A percentile compares a stretch with the other conserved stretches of the same genome.
phyloP scores from a whole-genome alignment of 2,113 vertebrate genomes.

The Candoia aspera region DNA sequence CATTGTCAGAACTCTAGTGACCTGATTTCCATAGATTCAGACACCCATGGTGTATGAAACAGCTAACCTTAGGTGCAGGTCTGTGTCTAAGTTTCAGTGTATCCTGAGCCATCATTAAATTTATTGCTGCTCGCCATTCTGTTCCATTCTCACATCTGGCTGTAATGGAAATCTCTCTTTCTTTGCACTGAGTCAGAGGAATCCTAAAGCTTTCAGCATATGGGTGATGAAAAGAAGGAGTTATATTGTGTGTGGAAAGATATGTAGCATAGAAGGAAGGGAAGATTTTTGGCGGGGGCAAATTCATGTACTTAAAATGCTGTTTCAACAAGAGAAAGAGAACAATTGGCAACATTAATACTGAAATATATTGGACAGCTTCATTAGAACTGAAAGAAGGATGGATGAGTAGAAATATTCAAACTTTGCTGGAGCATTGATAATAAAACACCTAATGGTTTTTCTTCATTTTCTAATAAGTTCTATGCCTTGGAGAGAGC shows the following conservation, averaged over 20 bases:
- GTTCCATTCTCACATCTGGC: background rate
- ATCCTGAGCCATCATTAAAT: background rate
- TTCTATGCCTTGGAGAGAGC: conserved; percentile 9
- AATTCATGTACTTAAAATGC: background rate
- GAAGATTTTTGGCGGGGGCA: background rate
- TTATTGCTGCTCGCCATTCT: too few species aligned
- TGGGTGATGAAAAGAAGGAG: background rate
- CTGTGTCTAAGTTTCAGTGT: background rate
- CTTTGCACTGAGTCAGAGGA: background rate
- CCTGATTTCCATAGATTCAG: background rate
- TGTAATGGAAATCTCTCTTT: background rate
- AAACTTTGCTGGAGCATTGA: background rate
- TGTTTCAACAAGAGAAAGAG: background rate
- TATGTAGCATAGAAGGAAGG: background rate
- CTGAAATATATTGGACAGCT: background rate
- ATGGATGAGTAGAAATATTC: background rate
- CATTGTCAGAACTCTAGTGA: background rate
- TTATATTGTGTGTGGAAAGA: background rate
- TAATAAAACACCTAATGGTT: background rate
- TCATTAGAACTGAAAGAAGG: background rate
- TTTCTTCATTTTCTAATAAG: conserved; percentile 10
- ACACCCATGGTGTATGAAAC: too few species aligned
- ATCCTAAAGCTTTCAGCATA: background rate
- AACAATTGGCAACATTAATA: background rate
- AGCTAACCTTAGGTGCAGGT: background rate